These are phyloP conservation scores for Harpagifer antarcticus DNA, from an alignment of 2,797 vertebrate genomes.

Conservation along the genomic window DNA sequence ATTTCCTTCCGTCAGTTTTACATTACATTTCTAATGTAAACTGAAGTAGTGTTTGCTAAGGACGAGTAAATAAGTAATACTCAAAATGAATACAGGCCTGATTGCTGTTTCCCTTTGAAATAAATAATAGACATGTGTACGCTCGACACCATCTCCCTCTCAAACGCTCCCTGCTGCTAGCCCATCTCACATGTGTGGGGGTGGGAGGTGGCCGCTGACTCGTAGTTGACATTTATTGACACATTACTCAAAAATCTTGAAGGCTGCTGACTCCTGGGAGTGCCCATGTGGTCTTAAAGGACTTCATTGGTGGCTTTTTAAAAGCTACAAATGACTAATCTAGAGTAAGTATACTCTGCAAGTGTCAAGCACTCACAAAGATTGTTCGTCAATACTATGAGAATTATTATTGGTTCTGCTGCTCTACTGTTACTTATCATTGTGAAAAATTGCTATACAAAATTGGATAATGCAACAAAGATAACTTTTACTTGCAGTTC, in stretches of 20 bases:
- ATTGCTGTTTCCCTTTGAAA: background rate
- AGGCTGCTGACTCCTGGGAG: constrained; percentile 11
- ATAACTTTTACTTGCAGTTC: too few relatives aligned
- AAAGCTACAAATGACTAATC: too few relatives aligned
- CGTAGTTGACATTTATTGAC: constrained; percentile 65
- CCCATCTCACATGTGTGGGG: constrained; percentile 9
- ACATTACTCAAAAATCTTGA: constrained; percentile 25
- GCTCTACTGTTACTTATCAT: background rate
- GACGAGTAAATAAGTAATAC: background rate
- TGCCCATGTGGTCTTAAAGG: too few relatives aligned
- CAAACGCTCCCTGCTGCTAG: background rate
- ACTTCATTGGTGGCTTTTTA: too few relatives aligned
- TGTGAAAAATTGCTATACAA: background rate
- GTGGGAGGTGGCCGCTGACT: constrained; percentile 36
- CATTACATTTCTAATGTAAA: background rate
- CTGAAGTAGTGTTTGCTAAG: background rate
- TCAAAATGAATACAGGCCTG: background rate
- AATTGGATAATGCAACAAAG: background rate
- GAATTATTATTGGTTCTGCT: too few relatives aligned
- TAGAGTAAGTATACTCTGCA: too few relatives aligned
- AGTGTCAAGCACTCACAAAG: too few relatives aligned
- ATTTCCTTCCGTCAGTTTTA: background rate
- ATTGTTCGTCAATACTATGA: too few relatives aligned
- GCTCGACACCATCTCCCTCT: background rate
- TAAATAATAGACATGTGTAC: constrained; percentile 6